Conservation (phyloP, 2,888 invertebrate genomes). For the Xestia xanthographa region DNA sequence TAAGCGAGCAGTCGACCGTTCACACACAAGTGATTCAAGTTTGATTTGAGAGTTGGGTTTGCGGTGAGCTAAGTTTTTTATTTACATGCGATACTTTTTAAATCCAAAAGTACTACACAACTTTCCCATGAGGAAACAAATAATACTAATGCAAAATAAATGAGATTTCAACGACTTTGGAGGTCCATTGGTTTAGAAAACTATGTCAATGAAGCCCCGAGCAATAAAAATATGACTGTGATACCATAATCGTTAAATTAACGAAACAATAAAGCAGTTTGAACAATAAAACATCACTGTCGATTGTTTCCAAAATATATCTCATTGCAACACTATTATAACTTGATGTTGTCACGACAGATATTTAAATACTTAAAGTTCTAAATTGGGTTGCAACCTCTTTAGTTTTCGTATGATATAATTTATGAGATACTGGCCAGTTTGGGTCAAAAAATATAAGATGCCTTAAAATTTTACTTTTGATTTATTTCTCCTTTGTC, state of each 20-base stretch:
- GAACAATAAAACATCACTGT: background rate
- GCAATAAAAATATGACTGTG: background rate
- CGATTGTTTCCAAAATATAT: conserved; percentile 5
- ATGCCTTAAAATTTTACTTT: background rate
- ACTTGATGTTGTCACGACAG: conserved; percentile 20
- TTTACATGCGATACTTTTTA: background rate
- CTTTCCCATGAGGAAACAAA: background rate
- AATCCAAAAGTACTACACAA: background rate
- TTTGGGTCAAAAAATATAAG: background rate
- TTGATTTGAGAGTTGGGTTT: background rate
- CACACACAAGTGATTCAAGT: conserved; percentile 15
- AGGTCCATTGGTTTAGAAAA: background rate
- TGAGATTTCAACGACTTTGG: background rate
- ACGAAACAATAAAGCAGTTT: background rate
- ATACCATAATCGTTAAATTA: background rate
- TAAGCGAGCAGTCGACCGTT: conserved; percentile 24
- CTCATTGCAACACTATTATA: conserved; percentile 1
- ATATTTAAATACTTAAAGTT: conserved; percentile 33
- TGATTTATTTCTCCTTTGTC: conserved; percentile 5
- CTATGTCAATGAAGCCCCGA: background rate
- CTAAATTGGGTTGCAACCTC: background rate
- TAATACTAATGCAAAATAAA: background rate
- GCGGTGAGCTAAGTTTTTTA: background rate
- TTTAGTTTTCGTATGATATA: background rate
- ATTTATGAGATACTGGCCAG: background rate